Evolutionary conservation across 2,113 vertebrate genomes (phyloP), one percentile per base, ranked within the genome.

Genomic region (Oceanites oceanicus): DNA sequence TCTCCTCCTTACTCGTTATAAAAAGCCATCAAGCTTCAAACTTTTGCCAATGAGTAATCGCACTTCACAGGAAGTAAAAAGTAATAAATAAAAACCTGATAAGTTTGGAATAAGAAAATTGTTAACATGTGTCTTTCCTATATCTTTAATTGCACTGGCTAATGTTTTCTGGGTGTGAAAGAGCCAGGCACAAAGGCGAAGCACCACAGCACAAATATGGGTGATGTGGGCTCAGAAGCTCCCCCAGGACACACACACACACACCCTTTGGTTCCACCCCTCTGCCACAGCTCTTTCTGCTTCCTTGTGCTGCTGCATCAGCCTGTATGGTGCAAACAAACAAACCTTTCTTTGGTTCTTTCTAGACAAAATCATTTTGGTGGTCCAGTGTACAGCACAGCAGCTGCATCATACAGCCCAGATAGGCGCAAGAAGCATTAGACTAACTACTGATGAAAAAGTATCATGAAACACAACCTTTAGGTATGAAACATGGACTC

Each of bases 21-120:
- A 74, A 85, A 88, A 96, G 42, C 45, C 63, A 90, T 73, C 52
- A 74, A 71, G 47, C 92, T 96, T 86, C 90, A 23, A 93, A 88
- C 26, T 62, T 68, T 81, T 92, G 84, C 82, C 92, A 97, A 13
- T n/a, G 59, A 88, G 40, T 65, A 92, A 96, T 94, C 74, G 53
- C 19, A 7, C 90, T 97, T 96, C 90, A 80, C 22, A 68, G 66
- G 53, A 85, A 94, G 40, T 40, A 93, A 91, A 94, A 97, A 50
- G 81, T 81, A 96, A 90, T 93, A 90, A 90, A 94, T 94, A 94
- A 96, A 97, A 94, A 36, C 61, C 76, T 87, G 77, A 19, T 75
- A 94, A 72, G 45, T 83, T 91, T 94, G 70, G 65, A 95, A 32
- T 11, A 85, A 68, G 87, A 90, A 97, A 97, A 97, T 92, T 88